Percentiles rank a stretch among this genome's conserved stretches.
phyloP scores from a whole-genome alignment of 2,888 invertebrate species.

The Campopleginae sp. region DNA sequence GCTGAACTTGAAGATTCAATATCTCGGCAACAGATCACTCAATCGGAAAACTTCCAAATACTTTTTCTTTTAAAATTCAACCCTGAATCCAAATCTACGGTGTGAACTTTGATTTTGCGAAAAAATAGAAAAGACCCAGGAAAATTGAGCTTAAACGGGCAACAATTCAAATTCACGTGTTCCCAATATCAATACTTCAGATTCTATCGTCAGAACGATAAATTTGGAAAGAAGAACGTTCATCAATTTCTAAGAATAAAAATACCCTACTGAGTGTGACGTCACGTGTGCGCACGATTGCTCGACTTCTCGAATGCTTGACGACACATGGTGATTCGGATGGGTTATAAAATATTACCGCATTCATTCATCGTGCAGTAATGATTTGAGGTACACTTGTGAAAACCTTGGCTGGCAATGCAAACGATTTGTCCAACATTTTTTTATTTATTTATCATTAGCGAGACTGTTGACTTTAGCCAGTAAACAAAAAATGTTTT shows the following conservation, averaged over 20 bases:
- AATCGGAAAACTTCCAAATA: background rate
- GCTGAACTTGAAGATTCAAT: background rate
- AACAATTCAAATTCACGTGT: background rate
- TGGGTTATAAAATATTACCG: background rate
- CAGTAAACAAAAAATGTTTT: slow-evolving; percentile 21
- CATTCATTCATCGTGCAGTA: slow-evolving; percentile 3
- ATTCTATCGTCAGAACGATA: background rate
- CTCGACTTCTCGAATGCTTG: background rate
- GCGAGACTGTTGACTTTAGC: slow-evolving; percentile 15
- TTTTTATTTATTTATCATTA: slow-evolving; percentile 24
- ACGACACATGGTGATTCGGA: slow-evolving; percentile 9
- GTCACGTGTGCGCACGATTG: background rate
- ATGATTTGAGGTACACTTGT: background rate
- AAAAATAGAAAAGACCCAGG: background rate
- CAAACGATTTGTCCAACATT: background rate
- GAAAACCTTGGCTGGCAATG: slow-evolving; percentile 6
- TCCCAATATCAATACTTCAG: background rate
- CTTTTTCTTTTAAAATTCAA: background rate
- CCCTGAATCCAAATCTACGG: background rate
- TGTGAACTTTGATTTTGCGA: background rate
- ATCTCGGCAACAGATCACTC: background rate
- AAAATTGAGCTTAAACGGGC: background rate
- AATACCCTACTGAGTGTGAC: background rate
- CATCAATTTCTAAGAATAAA: background rate
- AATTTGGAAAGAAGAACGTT: background rate